A percentile compares a stretch with the other conserved stretches of the same genome.
These are phyloP conservation scores for Nasonia longicornis DNA, from an alignment of 1,140 invertebrate species.

Conservation along the genomic window DNA sequence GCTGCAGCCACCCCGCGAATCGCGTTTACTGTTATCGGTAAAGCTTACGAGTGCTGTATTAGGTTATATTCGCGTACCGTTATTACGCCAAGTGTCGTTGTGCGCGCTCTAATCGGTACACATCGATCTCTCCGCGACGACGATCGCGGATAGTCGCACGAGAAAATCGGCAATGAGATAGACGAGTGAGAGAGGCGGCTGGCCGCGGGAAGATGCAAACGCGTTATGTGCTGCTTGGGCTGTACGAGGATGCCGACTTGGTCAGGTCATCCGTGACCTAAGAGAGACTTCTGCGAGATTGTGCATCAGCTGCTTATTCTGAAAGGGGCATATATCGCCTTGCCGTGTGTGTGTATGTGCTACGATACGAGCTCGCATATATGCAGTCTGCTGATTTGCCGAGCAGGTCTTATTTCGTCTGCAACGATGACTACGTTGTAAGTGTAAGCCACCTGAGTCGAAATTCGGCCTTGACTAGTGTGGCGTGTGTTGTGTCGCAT, in stretches of 20 bases:
- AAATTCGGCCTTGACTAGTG: neutral
- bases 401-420: conserved; percentile 61
- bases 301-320: neutral
- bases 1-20: neutral
- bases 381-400: conserved; percentile 52
- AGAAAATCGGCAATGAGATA: neutral
- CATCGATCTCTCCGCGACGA: no score
- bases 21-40: neutral
- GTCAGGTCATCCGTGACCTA: conserved; percentile 42
- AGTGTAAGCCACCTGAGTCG: conserved; percentile 51
- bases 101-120: neutral
- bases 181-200: neutral
- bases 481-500: no score
- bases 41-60: neutral
- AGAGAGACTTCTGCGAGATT: neutral
- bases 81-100: neutral
- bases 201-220: neutral
- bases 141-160: no score
- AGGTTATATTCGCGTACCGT: neutral
- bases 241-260: neutral
- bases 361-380: conserved; percentile 40
- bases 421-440: conserved; percentile 65
- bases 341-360: neutral
- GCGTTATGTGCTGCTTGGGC: neutral
- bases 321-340: no score